Evolutionary conservation across 2,113 vertebrate genomes (phyloP).

Genomic region (Paradisaea rubra): DNA sequence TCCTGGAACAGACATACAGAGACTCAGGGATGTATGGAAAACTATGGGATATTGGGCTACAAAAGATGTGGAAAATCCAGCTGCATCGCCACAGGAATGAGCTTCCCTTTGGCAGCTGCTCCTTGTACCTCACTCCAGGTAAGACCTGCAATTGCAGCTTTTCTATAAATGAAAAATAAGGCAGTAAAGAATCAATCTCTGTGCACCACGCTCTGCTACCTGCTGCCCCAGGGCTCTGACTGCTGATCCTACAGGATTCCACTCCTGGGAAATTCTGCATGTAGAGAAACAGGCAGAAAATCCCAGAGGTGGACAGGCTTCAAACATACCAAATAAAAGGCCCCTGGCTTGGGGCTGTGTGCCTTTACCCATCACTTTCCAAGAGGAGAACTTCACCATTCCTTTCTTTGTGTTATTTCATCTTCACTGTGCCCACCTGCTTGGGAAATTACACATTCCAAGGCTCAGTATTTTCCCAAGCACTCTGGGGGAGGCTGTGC

Average conservation of each 20-base stretch:
- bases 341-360: neutral
- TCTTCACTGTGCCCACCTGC: neutral
- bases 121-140: neutral
- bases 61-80: neutral
- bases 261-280: neutral
- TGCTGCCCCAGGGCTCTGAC: neutral
- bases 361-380: neutral
- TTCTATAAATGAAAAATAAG: neutral
- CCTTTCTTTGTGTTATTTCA: neutral
- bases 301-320: neutral
- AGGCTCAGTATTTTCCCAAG: neutral
- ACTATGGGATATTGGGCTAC: rapidly evolving
- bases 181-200: neutral
- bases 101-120: neutral
- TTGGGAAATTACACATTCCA: neutral
- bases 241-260: neutral
- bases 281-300: neutral
- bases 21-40: neutral
- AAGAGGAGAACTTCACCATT: neutral
- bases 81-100: neutral
- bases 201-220: rapidly evolving
- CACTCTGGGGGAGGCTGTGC: neutral
- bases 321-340: neutral
- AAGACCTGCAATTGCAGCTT: neutral
- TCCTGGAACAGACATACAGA: rapidly evolving